Evolutionary conservation across 2,888 invertebrate genomes (phyloP).

Genomic region (Smittia aterrima): DNA sequence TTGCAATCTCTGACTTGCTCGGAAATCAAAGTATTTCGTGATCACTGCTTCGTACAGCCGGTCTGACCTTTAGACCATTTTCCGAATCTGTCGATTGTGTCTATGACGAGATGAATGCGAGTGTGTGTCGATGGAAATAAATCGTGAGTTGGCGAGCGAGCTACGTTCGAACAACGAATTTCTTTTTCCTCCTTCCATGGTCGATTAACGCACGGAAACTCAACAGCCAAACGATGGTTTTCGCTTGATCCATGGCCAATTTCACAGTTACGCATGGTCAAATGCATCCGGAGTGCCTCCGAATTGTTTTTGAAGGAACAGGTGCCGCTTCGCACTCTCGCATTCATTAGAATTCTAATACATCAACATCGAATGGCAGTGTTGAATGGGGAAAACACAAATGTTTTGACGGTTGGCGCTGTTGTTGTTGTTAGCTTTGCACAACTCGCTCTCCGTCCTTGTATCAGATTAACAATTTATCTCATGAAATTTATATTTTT

Average conservation of each 20-base stretch:
- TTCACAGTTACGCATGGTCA: slow-evolving; percentile 3
- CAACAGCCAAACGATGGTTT: neutral
- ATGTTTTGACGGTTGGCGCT: neutral
- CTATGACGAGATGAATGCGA: neutral
- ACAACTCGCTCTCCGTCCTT: slow-evolving; percentile 9
- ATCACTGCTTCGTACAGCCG: neutral
- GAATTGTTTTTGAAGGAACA: neutral
- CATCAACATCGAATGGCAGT: neutral
- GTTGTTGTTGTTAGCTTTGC: neutral
- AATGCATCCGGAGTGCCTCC: neutral
- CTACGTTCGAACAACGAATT: neutral
- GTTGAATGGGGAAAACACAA: neutral
- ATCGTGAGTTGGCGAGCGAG: neutral
- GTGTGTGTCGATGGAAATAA: neutral
- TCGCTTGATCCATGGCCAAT: slow-evolving; percentile 6
- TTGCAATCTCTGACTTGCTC: no score
- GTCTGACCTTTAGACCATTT: neutral
- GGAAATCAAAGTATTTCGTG: neutral
- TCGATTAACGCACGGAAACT: neutral
- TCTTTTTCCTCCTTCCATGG: neutral
- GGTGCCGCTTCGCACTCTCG: neutral
- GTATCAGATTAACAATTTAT: slow-evolving; percentile 1
- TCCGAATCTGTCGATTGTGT: slow-evolving; percentile 3
- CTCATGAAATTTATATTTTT: neutral
- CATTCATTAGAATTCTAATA: neutral